phyloP scores from a whole-genome alignment of 2,113 vertebrate genomes.

The Aphyosemion australe region DNA sequence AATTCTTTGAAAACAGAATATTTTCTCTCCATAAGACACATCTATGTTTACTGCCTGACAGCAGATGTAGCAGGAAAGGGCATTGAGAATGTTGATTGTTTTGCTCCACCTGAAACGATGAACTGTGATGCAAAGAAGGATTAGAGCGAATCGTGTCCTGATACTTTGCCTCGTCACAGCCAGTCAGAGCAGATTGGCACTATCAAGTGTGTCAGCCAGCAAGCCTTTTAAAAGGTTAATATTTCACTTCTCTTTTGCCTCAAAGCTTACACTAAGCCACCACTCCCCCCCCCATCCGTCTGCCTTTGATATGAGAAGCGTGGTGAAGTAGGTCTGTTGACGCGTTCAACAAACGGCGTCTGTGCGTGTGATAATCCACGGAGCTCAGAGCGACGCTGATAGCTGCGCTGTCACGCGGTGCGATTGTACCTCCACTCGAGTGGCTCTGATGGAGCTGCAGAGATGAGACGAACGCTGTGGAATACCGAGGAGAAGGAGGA shows the following conservation, averaged over 20 bases:
- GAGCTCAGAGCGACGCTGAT: constrained; percentile 21
- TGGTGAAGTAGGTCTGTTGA: constrained; percentile 47
- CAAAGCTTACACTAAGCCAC: constrained; percentile 56
- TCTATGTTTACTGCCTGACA: constrained; percentile 16
- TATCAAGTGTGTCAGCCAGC: constrained; percentile 44
- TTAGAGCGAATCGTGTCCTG: constrained; percentile 21
- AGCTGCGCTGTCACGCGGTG: constrained; percentile 31
- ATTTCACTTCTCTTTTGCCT: constrained; percentile 67
- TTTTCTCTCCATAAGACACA: constrained; percentile 1
- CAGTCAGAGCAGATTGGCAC: constrained; percentile 45
- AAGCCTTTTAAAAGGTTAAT: constrained; percentile 62
- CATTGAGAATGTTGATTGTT: constrained; percentile 9
- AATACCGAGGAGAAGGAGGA: constrained; percentile 1
- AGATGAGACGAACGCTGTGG: constrained; percentile 10
- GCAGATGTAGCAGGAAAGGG: background rate
- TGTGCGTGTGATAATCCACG: constrained; percentile 48
- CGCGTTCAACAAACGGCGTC: constrained; percentile 24
- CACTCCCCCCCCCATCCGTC: constrained; percentile 18
- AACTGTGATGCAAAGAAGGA: constrained; percentile 40
- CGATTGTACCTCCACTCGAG: constrained; percentile 10
- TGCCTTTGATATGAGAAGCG: constrained; percentile 53
- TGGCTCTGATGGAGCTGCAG: constrained; percentile 1
- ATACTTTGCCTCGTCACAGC: constrained; percentile 46
- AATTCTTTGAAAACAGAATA: background rate
- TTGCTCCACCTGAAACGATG: constrained; percentile 13